phyloP scores from a whole-genome alignment of 2,113 vertebrate genomes.

The pig (Sus scrofa) region T2T-Sscrofa CM000822.6:27579001-27579500 shows the following conservation, averaged over 20 bases:
- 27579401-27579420: too few relatives aligned
- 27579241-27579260: background rate
- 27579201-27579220: background rate
- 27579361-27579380: too few relatives aligned
- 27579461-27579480: too few relatives aligned
- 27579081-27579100: background rate
- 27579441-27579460: too few relatives aligned
- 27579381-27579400: too few relatives aligned
- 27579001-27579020: background rate
- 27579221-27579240: background rate
- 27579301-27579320: background rate
- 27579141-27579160: conserved; percentile 3
- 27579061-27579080: conserved; percentile 13
- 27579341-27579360: too few relatives aligned
- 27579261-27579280: background rate
- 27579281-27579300: background rate
- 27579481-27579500: too few relatives aligned
- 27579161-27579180: background rate
- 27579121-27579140: background rate
- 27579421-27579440: too few relatives aligned
- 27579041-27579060: background rate
- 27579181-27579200: background rate
- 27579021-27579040: background rate
- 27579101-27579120: background rate
- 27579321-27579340: too few relatives aligned